Evolutionary conservation across 1,140 invertebrate genomes (phyloP).

Genomic region (Camponotus pennsylvanicus): DNA sequence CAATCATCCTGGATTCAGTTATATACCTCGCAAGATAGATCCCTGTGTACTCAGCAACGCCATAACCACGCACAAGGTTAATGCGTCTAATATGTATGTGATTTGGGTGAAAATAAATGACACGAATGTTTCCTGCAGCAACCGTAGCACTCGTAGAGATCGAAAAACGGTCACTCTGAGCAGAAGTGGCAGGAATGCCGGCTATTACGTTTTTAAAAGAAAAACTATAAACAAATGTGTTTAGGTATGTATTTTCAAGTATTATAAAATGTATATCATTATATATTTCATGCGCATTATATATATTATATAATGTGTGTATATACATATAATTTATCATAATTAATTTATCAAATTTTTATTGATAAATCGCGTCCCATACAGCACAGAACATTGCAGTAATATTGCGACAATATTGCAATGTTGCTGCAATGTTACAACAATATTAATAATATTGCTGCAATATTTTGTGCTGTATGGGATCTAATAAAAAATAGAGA

Average conservation of each 20-base stretch:
- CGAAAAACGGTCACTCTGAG: constrained; percentile 72
- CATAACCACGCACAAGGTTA: constrained; percentile 83
- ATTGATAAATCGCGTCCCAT: too few species aligned
- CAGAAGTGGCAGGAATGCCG: constrained; percentile 76
- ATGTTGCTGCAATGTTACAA: too few species aligned
- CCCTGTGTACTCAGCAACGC: constrained; percentile 82
- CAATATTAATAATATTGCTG: too few species aligned
- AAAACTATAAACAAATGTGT: constrained; percentile 73
- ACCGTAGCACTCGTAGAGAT: constrained; percentile 57
- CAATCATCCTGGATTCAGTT: constrained; percentile 89
- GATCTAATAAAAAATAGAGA: not conserved
- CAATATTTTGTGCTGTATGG: too few species aligned
- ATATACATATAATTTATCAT: too few species aligned
- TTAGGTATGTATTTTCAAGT: constrained; percentile 34
- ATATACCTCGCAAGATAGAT: constrained; percentile 85
- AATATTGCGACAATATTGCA: too few species aligned
- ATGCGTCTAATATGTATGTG: constrained; percentile 78
- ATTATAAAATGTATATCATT: too few species aligned
- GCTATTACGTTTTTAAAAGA: constrained; percentile 75
- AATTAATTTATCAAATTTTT: too few species aligned
- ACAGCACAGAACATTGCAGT: too few species aligned
- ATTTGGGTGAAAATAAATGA: constrained; percentile 82
- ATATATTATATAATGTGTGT: too few species aligned
- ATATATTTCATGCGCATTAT: not conserved
- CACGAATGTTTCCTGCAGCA: constrained; percentile 73